Evolutionary conservation across 1,140 invertebrate genomes (phyloP).

Genomic region (Listronotus bonariensis): DNA sequence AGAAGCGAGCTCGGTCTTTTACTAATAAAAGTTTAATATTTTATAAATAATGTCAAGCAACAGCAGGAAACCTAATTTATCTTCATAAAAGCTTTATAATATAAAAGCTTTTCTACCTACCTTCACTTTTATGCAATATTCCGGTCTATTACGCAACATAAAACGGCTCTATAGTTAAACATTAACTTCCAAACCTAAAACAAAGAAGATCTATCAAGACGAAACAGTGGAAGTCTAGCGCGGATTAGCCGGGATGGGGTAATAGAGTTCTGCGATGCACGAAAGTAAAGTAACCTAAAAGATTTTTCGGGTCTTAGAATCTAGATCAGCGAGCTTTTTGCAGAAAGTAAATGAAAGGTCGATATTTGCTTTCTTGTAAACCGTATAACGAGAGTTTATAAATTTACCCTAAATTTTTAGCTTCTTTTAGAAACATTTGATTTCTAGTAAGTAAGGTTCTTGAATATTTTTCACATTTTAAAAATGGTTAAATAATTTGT

Average conservation of each 20-base stretch:
- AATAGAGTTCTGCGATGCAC: conserved; percentile 1
- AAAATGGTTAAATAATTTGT: no score
- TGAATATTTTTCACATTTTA: no score
- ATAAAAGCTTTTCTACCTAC: conserved; percentile 13
- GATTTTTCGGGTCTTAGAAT: not conserved
- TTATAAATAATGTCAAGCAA: conserved; percentile 11
- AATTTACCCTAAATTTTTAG: no score
- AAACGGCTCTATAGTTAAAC: conserved; percentile 1
- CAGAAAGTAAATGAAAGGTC: no score
- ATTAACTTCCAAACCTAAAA: conserved; percentile 4
- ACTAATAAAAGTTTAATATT: conserved; percentile 1
- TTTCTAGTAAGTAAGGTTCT: no score
- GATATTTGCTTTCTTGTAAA: no score
- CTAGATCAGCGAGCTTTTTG: not conserved
- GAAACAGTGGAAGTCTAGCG: not conserved
- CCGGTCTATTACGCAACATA: conserved; percentile 1
- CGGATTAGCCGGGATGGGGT: not conserved
- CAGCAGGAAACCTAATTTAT: conserved; percentile 18
- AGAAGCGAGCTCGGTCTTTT: no score
- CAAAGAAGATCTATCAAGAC: conserved; percentile 2
- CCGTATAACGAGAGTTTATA: no score
- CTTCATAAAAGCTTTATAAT: conserved; percentile 12
- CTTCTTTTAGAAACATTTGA: no score
- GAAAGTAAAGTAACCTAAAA: not conserved
- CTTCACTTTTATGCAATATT: conserved; percentile 10